These are phyloP conservation scores for Dissostichus mawsoni DNA, from an alignment of 2,113 vertebrate genomes.

Conservation along the genomic window DNA sequence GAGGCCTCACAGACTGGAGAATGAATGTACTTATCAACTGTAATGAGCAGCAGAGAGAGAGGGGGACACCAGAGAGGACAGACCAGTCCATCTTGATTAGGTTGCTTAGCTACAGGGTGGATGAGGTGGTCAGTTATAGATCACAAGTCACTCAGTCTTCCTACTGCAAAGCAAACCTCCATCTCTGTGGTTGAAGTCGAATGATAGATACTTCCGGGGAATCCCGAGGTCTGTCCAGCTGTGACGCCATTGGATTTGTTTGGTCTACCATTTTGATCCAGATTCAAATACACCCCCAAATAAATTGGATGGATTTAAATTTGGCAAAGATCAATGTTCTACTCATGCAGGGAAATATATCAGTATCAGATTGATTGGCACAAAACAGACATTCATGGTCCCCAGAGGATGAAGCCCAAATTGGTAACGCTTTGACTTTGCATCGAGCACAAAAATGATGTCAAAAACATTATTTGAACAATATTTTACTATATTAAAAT, in stretches of 20 bases:
- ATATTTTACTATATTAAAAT: no score
- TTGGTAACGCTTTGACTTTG: no score
- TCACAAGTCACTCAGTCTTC: neutral
- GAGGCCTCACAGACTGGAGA: conserved; percentile 16
- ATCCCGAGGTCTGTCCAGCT: neutral
- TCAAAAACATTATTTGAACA: no score
- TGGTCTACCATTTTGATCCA: neutral
- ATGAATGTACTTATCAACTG: neutral
- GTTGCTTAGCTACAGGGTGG: neutral
- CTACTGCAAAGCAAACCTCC: conserved; percentile 6
- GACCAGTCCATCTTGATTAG: neutral
- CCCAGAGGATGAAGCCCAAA: no score
- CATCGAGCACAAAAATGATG: no score
- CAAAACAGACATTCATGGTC: no score
- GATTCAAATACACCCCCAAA: neutral
- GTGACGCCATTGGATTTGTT: neutral
- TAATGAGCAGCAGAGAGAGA: neutral
- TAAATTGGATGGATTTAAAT: neutral
- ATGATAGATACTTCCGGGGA: neutral
- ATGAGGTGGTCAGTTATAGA: neutral
- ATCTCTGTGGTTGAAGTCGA: neutral
- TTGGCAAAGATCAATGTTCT: neutral
- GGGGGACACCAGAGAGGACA: neutral
- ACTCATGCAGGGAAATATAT: no score
- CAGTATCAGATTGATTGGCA: no score